A percentile compares a stretch with the other conserved stretches of the same genome.
phyloP scores from a whole-genome alignment of 2,113 vertebrate species.

The Megaceryle torquata region DNA sequence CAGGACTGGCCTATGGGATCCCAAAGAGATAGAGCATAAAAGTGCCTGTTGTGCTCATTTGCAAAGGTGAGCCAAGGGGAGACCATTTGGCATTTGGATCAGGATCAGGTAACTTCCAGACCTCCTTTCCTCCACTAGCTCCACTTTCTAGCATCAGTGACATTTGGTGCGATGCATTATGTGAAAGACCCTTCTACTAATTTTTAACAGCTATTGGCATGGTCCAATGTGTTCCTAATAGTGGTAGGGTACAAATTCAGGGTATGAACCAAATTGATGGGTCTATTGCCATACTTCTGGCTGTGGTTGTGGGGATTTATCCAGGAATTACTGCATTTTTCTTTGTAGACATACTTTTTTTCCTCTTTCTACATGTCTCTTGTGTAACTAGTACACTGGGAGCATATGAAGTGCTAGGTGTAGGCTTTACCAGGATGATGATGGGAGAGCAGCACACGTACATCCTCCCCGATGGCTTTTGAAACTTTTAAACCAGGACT shows the following conservation, averaged over 20 bases:
- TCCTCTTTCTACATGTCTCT: not conserved
- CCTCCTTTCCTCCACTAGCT: not conserved
- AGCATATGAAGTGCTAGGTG: not conserved
- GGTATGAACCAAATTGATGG: not conserved
- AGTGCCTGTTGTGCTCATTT: not conserved
- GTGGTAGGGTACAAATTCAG: not conserved
- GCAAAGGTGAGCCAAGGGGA: not conserved
- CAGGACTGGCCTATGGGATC: not conserved
- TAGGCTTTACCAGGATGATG: not conserved
- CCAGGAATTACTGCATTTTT: not conserved
- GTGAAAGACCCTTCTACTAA: not conserved
- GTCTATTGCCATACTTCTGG: not conserved
- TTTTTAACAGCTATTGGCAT: accelerated
- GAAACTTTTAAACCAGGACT: not conserved
- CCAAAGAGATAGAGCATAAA: not conserved
- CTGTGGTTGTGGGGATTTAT: not conserved
- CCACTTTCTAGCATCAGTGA: not conserved
- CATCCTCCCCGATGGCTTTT: not conserved
- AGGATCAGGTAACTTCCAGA: not conserved
- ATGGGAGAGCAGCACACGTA: not conserved
- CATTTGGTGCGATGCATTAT: not conserved
- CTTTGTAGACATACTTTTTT: not conserved
- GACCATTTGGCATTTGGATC: not conserved
- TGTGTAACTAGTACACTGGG: not conserved
- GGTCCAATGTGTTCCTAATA: not conserved